phyloP scores from a whole-genome alignment of 2,888 invertebrate genomes.

The Chironomus riparius region DNA sequence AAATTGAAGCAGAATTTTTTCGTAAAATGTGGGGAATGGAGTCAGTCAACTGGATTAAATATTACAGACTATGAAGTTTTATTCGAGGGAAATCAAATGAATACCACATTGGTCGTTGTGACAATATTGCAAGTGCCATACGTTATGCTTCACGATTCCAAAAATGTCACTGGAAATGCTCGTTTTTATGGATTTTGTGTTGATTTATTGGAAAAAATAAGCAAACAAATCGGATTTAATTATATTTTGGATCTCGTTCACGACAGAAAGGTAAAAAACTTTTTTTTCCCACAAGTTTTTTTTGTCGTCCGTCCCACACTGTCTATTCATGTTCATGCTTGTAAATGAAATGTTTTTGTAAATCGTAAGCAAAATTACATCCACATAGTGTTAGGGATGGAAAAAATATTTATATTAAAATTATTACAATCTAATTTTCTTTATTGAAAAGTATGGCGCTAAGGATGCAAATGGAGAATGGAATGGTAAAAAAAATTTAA shows the following conservation, averaged over 20 bases:
- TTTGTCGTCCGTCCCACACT: too few species aligned
- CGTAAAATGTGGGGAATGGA: constrained; percentile 69
- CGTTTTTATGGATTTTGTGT: constrained; percentile 69
- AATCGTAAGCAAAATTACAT: too few species aligned
- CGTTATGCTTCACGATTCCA: constrained; percentile 62
- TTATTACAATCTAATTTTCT: constrained; percentile 5
- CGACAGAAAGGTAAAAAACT: constrained; percentile 47
- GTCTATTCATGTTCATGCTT: too few species aligned
- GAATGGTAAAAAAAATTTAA: constrained; percentile 53
- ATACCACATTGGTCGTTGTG: constrained; percentile 48
- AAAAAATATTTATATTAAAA: background rate
- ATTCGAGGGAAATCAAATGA: constrained; percentile 61
- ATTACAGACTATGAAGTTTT: constrained; percentile 62
- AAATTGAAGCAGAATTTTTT: constrained; percentile 64
- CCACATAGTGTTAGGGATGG: too few species aligned
- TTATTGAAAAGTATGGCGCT: constrained; percentile 55
- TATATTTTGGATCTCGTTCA: constrained; percentile 62
- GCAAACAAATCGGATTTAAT: constrained; percentile 59
- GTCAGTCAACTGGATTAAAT: constrained; percentile 55
- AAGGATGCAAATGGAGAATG: constrained; percentile 65
- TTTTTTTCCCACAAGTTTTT: background rate
- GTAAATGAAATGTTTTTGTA: too few species aligned
- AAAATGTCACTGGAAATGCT: constrained; percentile 60
- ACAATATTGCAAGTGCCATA: constrained; percentile 56
- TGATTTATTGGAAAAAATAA: constrained; percentile 59